These are phyloP conservation scores for Quadriops clusia DNA, from an alignment of 2,888 invertebrate genomes.

Conservation along the genomic window DNA sequence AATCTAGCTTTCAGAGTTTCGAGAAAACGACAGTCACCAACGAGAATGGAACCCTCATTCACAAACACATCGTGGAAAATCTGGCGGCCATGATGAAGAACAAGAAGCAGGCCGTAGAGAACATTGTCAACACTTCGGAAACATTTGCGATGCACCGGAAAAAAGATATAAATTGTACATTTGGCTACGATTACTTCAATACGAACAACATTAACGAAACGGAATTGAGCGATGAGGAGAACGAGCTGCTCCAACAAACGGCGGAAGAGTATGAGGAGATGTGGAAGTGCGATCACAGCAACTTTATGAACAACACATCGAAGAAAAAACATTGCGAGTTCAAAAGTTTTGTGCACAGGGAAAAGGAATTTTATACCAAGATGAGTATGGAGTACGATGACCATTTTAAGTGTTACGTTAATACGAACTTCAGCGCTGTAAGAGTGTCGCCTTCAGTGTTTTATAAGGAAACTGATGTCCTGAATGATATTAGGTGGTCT, in stretches of 20 bases:
- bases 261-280: slow-evolving; percentile 35
- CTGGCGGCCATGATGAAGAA: slow-evolving; percentile 76
- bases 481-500: slow-evolving; percentile 91
- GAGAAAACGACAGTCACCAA: slow-evolving; percentile 39
- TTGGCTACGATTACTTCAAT: too few species aligned
- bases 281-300: slow-evolving; percentile 34
- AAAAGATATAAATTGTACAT: too few species aligned
- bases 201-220: too few species aligned
- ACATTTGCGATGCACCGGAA: too few species aligned
- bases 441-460: slow-evolving; percentile 68
- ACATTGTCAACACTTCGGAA: slow-evolving; percentile 68
- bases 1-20: slow-evolving; percentile 22
- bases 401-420: slow-evolving; percentile 64
- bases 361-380: slow-evolving; percentile 39
- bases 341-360: slow-evolving; percentile 14
- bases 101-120: slow-evolving; percentile 72
- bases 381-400: slow-evolving; percentile 52
- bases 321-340: not conserved
- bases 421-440: slow-evolving; percentile 70
- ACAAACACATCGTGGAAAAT: slow-evolving; percentile 67
- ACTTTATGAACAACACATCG: not conserved
- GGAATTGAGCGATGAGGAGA: not conserved
- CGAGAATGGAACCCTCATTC: slow-evolving; percentile 60
- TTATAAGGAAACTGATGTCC: slow-evolving; percentile 60
- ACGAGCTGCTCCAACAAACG: not conserved